These are phyloP conservation scores for Misgurnus anguillicaudatus DNA, from an alignment of 2,113 vertebrate species.

Conservation along the genomic window DNA sequence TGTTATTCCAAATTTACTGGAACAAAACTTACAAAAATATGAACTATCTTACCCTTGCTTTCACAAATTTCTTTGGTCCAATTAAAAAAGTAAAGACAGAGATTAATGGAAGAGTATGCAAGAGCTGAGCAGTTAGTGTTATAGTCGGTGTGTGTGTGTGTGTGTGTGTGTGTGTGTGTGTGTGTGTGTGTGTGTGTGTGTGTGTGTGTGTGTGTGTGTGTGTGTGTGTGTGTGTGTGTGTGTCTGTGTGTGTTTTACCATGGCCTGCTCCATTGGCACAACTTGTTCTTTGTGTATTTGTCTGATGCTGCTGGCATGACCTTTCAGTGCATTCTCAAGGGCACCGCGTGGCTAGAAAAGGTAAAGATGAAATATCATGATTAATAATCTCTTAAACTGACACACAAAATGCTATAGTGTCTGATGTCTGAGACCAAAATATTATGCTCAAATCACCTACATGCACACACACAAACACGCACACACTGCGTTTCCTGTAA, in stretches of 20 bases:
- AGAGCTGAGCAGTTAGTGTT: background rate
- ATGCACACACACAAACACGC: background rate
- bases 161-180: background rate
- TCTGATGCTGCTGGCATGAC: slow-evolving; percentile 78
- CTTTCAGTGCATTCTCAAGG: slow-evolving; percentile 83
- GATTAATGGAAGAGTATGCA: slow-evolving; percentile 12
- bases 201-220: background rate
- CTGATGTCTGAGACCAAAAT: background rate
- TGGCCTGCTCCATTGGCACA: slow-evolving; percentile 82
- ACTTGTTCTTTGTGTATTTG: slow-evolving; percentile 82
- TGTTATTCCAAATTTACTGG: background rate
- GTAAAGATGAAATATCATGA: slow-evolving; percentile 9
- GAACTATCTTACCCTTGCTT: slow-evolving; percentile 79
- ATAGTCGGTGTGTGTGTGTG: no score
- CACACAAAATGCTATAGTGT: background rate
- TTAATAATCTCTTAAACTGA: background rate
- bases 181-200: background rate
- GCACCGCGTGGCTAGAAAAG: slow-evolving; percentile 80
- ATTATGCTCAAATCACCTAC: background rate
- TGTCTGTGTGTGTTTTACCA: slow-evolving; percentile 78
- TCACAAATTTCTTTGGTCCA: slow-evolving; percentile 85
- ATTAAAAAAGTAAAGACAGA: slow-evolving; percentile 60
- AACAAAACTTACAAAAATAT: slow-evolving; percentile 7
- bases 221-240: background rate
- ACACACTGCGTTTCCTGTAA: slow-evolving; percentile 30